A percentile compares a stretch with the other conserved stretches of the same genome.
These are phyloP conservation scores for Tiaroga cobitis DNA, from an alignment of 2,797 vertebrate species.

Conservation along the genomic window DNA sequence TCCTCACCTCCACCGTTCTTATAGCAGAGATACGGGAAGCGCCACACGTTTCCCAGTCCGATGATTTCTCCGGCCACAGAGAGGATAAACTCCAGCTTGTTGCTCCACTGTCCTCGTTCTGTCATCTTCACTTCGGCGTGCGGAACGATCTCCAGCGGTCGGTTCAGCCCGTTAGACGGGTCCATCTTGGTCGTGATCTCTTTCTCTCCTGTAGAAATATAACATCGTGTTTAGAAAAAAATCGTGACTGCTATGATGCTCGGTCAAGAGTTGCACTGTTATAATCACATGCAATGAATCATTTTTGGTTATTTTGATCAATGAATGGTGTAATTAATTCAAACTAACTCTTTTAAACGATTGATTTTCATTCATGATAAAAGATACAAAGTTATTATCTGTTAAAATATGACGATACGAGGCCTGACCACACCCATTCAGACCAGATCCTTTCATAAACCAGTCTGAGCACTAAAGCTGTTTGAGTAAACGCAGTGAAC, in stretches of 20 bases:
- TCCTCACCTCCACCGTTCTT: slow-evolving; percentile 83
- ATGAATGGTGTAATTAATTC: background rate
- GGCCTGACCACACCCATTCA: background rate
- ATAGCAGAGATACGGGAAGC: slow-evolving; percentile 84
- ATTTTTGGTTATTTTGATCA: background rate
- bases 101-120: slow-evolving; percentile 83
- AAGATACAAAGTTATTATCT: background rate
- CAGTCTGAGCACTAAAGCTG: background rate
- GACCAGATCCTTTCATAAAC: slow-evolving; percentile 4
- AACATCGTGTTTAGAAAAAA: background rate
- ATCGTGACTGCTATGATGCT: background rate
- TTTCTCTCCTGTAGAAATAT: slow-evolving; percentile 58
- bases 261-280: background rate
- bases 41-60: slow-evolving; percentile 83
- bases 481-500: background rate
- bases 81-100: slow-evolving; percentile 81
- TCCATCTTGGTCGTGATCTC: slow-evolving; percentile 70
- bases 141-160: slow-evolving; percentile 69
- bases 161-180: slow-evolving; percentile 70
- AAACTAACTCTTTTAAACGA: background rate
- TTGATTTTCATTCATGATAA: background rate
- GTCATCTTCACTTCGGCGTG: slow-evolving; percentile 74
- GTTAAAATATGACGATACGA: background rate
- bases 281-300: background rate
- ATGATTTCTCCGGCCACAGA: slow-evolving; percentile 84